Conservation (phyloP, 2,113 vertebrate species). For the Carollia perspicillata region DNA sequence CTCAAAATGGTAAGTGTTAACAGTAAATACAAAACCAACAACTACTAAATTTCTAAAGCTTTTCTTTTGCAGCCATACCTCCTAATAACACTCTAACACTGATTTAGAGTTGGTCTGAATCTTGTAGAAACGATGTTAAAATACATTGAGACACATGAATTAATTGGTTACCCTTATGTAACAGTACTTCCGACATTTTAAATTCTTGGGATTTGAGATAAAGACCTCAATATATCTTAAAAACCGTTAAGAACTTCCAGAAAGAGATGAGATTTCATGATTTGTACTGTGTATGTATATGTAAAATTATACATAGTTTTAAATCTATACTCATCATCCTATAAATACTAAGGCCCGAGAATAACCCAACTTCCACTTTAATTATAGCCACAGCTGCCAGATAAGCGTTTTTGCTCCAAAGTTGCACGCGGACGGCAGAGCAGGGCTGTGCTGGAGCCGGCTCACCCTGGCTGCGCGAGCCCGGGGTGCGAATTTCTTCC, state of each 20-base stretch:
- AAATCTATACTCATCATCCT: not conserved
- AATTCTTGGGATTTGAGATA: not conserved
- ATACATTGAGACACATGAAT: not conserved
- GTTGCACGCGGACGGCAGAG: not conserved
- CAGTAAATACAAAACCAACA: not conserved
- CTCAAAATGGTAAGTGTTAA: not conserved
- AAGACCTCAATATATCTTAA: not conserved
- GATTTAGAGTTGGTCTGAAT: not conserved
- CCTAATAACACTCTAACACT: not conserved
- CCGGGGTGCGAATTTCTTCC: fast-evolving
- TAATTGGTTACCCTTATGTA: not conserved
- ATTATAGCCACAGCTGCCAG: not conserved
- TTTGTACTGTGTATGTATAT: not conserved
- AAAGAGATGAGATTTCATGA: not conserved
- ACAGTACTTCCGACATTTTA: not conserved
- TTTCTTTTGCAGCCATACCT: not conserved
- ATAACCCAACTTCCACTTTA: not conserved
- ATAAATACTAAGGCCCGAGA: not conserved
- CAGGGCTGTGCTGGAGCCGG: fast-evolving
- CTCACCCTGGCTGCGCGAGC: fast-evolving
- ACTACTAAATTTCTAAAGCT: not conserved
- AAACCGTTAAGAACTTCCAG: not conserved
- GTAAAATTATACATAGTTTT: not conserved
- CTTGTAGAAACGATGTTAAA: not conserved
- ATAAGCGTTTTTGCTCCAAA: not conserved